Conservation (phyloP, 1,140 invertebrate species). For the Trypoxylus dichotomus region DNA sequence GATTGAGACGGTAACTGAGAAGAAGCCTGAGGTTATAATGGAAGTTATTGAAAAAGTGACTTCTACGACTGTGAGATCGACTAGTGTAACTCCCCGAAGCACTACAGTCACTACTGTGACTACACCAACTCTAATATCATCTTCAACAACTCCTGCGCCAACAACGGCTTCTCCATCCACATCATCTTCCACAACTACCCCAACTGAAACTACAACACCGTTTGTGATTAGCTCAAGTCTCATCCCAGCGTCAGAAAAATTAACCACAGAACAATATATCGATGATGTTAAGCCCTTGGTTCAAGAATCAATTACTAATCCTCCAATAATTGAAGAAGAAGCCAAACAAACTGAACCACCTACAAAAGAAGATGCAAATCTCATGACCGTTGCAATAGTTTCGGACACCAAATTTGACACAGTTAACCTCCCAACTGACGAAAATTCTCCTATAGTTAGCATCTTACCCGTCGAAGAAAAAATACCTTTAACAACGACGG, state of each 20-base stretch:
- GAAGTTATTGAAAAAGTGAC: background rate
- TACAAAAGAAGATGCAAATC: background rate
- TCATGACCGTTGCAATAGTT: background rate
- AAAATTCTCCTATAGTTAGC: background rate
- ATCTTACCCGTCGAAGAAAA: constrained; percentile 9
- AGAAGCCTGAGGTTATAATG: background rate
- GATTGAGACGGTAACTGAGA: constrained; percentile 36
- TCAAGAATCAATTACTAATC: background rate
- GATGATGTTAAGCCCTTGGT: background rate
- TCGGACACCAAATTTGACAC: constrained; percentile 5
- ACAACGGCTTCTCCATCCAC: background rate
- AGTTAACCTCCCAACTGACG: background rate
- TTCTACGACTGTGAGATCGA: background rate
- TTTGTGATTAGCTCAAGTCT: background rate
- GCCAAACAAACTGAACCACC: background rate
- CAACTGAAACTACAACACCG: background rate
- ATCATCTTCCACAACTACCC: background rate
- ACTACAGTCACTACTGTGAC: background rate
- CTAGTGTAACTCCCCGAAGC: background rate
- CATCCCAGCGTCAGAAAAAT: background rate
- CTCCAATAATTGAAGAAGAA: background rate
- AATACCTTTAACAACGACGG: background rate
- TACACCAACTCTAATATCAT: background rate
- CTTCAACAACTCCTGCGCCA: background rate
- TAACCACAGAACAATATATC: background rate